A percentile compares a stretch with the other conserved stretches of the same genome.
Evolutionary conservation across 1,140 invertebrate genomes (phyloP).

Genomic region (Sinonovacula constricta): DNA sequence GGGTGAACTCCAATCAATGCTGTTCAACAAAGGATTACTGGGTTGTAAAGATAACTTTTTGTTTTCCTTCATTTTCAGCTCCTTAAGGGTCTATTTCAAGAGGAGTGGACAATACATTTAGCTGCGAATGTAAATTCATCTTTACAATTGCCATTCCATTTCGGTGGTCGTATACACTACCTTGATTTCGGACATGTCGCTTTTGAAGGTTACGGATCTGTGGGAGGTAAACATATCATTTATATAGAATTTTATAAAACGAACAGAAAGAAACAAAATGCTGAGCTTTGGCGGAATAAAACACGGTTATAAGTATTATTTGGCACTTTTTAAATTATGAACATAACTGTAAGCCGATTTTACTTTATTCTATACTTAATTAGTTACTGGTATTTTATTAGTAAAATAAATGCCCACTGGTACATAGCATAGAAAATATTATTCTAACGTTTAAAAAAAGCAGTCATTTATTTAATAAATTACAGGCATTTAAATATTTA

Average conservation of each 20-base stretch:
- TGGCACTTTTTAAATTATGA: background rate
- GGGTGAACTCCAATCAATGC: no score
- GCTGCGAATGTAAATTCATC: background rate
- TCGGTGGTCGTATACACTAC: background rate
- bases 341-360: background rate
- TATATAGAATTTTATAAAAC: background rate
- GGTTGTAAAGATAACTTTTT: no score
- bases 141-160: background rate
- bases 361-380: background rate
- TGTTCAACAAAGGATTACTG: no score
- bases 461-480: no score
- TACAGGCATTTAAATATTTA: no score
- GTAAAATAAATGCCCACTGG: no score
- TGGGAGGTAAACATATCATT: constrained; percentile 1
- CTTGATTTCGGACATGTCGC: background rate
- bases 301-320: background rate
- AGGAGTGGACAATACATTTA: background rate
- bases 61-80: constrained; percentile 3
- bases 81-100: background rate
- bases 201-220: background rate
- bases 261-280: background rate
- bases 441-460: no score
- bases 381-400: background rate
- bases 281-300: background rate
- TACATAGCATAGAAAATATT: no score